These are phyloP conservation scores for Cotesia congregata DNA, from an alignment of 2,888 invertebrate species.

Conservation along the genomic window DNA sequence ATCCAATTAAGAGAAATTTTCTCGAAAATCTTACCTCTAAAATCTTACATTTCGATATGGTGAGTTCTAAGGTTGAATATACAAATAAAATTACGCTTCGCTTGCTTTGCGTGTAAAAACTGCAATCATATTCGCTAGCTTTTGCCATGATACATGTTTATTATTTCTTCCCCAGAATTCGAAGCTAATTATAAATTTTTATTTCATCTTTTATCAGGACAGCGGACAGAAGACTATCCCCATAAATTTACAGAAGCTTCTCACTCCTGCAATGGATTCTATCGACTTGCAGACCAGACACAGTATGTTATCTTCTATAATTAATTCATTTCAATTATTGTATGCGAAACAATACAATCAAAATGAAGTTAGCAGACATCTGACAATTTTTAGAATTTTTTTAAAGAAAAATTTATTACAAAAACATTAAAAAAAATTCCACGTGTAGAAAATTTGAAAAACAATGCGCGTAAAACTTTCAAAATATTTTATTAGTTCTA, in stretches of 20 bases:
- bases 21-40: conserved; percentile 84
- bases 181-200: neutral
- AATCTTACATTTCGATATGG: conserved; percentile 87
- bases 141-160: neutral
- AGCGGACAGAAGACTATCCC: conserved; percentile 73
- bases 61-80: conserved; percentile 72
- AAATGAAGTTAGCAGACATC: no score
- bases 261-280: conserved; percentile 89
- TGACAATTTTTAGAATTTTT: no score
- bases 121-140: neutral
- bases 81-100: no score
- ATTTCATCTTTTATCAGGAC: conserved; percentile 62
- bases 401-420: no score
- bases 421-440: no score
- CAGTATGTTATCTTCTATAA: conserved; percentile 64
- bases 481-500: no score
- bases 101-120: neutral
- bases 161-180: neutral
- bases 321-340: no score
- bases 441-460: no score
- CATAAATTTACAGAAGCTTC: conserved; percentile 88
- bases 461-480: no score
- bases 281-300: conserved; percentile 82
- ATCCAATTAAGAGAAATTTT: conserved; percentile 85
- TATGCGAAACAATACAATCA: no score